Base-by-base conservation (phyloP, 2,113 vertebrate genomes). In the Gambusia holbrooki region DNA sequence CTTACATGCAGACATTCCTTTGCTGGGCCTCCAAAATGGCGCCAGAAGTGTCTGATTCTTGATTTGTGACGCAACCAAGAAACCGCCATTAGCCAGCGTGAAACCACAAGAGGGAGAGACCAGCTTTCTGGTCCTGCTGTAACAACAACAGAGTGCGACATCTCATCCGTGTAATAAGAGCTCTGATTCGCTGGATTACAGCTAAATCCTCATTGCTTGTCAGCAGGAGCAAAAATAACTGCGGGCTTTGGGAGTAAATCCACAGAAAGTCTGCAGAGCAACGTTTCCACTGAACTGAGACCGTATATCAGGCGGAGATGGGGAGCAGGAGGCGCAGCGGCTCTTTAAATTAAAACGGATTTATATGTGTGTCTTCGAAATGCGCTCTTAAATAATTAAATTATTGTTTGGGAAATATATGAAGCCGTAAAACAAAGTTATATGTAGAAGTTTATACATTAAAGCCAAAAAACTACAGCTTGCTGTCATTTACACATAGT, bases 141-240 rank as follows among this genome's bases (percentile, higher is more conserved):
- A 88, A 87, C 80, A 87, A 87, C 84, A 84, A 60, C 27, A 69
- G 63, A 73, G 64, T 29, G 73, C 79, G 54, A 74, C 84, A 68
- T 85, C 90, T 87, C 88, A 77, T 76, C 84, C 81, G n/a, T 85
- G 92, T 88, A 92, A 92, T 75, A 69, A 65, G 86, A 90, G 86
- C 77, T 78, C 62, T 89, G 86, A 86, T 90, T 82, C 28, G 45
- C 60, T 74, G 89, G 85, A 90, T 92, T 88, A 87, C 51, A 2
- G 51, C 74, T 86, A 79, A 89, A 62, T 87, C 84, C 76, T 90
- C 84, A 27, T 77, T 40, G 45, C 86, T 71, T 85, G 79, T 89
- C 90, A 88, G 85, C 88, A 88, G 87, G 80, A 84, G 88, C 77
- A 88, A 84, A 87, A 92, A 91, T 88, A 88, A 87, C 87, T 77